These are phyloP conservation scores for Dendronephthya gigantea DNA, from an alignment of 64 coral and sea anemone species.

Conservation along the genomic window DNA sequence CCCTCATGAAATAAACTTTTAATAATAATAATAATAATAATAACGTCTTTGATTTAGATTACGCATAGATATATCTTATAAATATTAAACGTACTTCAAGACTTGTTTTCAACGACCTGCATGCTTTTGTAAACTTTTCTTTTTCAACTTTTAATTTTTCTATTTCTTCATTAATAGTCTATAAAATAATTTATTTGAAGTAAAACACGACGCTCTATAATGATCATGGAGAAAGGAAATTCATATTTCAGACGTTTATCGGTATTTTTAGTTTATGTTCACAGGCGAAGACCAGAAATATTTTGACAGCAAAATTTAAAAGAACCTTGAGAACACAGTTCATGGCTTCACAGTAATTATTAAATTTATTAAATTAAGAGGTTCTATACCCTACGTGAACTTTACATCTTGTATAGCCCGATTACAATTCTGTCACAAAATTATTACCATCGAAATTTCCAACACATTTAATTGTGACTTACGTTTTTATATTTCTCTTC, in stretches of 20 bases:
- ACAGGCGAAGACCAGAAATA: no score
- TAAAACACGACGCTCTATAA: no score
- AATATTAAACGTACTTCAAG: slow-evolving; percentile 54
- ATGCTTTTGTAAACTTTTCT: slow-evolving; percentile 71
- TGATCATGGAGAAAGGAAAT: no score
- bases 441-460: background rate
- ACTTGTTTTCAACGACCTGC: slow-evolving; percentile 64
- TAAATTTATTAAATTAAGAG: no score
- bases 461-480: background rate
- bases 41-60: background rate
- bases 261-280: background rate
- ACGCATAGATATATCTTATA: background rate
- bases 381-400: no score
- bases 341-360: no score
- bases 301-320: no score
- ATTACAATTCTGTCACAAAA: background rate
- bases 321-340: no score
- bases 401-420: no score
- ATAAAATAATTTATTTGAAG: no score
- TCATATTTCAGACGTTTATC: background rate
- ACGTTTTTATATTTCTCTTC: background rate
- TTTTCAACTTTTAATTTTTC: slow-evolving; percentile 86
- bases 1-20: no score
- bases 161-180: slow-evolving; percentile 77
- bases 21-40: background rate